phyloP scores from a whole-genome alignment of 2,113 vertebrate species.

The Etia nguti region DNA sequence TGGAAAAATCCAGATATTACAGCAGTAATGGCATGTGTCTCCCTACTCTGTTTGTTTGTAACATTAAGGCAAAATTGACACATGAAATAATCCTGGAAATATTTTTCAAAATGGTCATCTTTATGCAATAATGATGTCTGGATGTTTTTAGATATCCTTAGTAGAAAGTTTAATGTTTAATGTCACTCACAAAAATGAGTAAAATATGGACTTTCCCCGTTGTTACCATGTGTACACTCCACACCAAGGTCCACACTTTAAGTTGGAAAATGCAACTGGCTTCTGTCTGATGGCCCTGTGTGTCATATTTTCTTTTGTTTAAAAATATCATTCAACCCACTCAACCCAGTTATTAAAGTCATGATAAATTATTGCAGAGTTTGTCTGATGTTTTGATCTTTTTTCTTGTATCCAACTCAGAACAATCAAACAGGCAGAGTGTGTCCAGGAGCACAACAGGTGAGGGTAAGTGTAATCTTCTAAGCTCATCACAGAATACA shows the following conservation, averaged over 20 bases:
- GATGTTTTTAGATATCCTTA: background rate
- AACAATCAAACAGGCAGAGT: slow-evolving; percentile 52
- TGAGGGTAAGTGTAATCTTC: slow-evolving; percentile 40
- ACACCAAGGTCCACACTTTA: background rate
- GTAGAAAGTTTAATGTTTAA: background rate
- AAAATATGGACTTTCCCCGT: background rate
- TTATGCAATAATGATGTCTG: background rate
- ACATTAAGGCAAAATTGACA: background rate
- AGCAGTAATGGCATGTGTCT: background rate
- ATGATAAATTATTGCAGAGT: background rate
- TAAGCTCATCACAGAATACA: background rate
- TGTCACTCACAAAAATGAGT: background rate
- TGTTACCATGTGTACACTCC: background rate
- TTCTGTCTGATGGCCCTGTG: background rate
- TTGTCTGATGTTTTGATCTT: background rate
- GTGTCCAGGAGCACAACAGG: slow-evolving; percentile 50
- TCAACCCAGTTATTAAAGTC: background rate
- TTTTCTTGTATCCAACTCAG: slow-evolving; percentile 34
- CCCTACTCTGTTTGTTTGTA: background rate
- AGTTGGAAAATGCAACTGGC: background rate
- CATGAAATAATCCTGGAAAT: background rate
- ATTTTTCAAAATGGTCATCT: background rate
- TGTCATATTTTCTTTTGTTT: background rate
- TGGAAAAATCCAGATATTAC: background rate
- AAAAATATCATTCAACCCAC: background rate